Percentiles rank a stretch among this genome's conserved stretches.
Evolutionary conservation across 2,113 vertebrate species (phyloP).

Genomic region (Asarcornis scutulata): DNA sequence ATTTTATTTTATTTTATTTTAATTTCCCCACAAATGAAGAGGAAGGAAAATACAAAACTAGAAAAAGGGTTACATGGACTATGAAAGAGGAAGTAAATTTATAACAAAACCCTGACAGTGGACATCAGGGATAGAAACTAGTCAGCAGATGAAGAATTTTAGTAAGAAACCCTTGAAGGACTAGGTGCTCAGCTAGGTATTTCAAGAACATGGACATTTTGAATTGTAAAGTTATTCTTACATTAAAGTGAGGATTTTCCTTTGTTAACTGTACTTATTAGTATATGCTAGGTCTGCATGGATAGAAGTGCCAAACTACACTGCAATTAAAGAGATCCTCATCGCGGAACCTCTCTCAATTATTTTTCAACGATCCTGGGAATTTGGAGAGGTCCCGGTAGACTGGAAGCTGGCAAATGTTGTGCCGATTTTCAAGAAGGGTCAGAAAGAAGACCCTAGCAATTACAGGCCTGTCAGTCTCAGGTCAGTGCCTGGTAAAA

Average conservation of each 20-base stretch:
- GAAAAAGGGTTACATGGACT: neutral
- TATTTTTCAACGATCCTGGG: too few relatives aligned
- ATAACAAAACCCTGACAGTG: neutral
- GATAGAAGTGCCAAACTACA: neutral
- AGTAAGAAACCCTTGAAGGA: neutral
- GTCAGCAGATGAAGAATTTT: neutral
- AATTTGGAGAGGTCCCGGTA: too few relatives aligned
- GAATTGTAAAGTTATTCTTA: neutral
- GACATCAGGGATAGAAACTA: neutral
- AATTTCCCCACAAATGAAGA: neutral
- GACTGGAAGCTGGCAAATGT: too few relatives aligned
- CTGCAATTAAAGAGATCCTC: neutral
- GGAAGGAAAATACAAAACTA: neutral
- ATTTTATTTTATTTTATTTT: too few relatives aligned
- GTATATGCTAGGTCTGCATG: accelerated
- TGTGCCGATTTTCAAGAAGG: too few relatives aligned
- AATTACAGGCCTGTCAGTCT: too few relatives aligned
- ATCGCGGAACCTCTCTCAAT: too few relatives aligned
- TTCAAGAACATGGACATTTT: neutral
- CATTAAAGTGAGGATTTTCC: neutral
- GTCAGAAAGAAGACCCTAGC: too few relatives aligned
- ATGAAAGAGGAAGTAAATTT: neutral
- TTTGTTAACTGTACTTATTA: neutral
- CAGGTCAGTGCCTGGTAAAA: too few relatives aligned
- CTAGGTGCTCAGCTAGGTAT: neutral